Base-by-base conservation (phyloP, 2,888 invertebrate species). In the Xylota sylvarum region DNA sequence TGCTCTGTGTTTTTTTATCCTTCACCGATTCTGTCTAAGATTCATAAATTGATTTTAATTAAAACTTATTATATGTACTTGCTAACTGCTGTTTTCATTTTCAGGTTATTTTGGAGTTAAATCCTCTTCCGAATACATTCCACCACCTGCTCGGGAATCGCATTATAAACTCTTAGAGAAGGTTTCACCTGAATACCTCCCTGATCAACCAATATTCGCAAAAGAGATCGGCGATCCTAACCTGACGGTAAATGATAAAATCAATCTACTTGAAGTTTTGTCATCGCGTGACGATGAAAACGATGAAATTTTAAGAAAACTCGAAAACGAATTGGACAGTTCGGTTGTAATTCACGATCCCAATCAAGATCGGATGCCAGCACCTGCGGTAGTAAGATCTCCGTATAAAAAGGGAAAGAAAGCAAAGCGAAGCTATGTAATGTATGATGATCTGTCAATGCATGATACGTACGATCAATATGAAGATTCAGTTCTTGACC, bases 381-480 rank as follows among this genome's bases (percentile, higher is more conserved):
- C 65, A 4, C 82, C 82, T 0, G 60, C 43, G n/a, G n/a, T n/a
- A n/a, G n/a, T n/a, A 27, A 69, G 43, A 35, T 4, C 40, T 19
- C 4, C 58, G 5, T 12, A 23, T 5, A 30, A n/a, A 9, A 58
- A 43, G 4, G 17, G 55, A 2, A 30, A 19, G 10, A 85, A 78
- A 17, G 43, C 35, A 58, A 88, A 88, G 46, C 79, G 86, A 48
- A 88, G 84, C 50, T 81, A 19, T n/a, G 6, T 88, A 0, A 50
- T 88, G 10, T 88, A 89, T 46, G 89, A 89, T 50, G 88, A 89
- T 73, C 62, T 89, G 27, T 83, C 85, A 10, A 77, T 88, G 43
- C 87, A 73, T 7, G 88, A 88, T 10, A 80, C 72, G 0, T 70
- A 88, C 46, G 62, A 88, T 27, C 73, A 88, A 27, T 87, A 81